phyloP scores from a whole-genome alignment of 2,113 vertebrate genomes.

The Rafetus swinhoei region DNA sequence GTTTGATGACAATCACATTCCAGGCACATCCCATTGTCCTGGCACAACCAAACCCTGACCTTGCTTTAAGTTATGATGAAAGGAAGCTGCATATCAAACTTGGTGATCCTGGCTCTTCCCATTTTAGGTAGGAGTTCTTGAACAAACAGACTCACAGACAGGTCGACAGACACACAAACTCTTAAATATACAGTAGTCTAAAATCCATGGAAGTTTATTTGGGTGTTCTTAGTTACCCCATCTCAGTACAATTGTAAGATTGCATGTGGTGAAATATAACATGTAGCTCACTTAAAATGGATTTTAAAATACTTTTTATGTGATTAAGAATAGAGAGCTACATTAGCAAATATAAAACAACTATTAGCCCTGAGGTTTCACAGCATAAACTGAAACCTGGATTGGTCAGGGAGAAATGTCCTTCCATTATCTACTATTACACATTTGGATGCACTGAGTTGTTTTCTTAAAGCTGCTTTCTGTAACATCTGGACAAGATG shows the following conservation, averaged over 20 bases:
- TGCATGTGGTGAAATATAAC: background rate
- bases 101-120: too few relatives aligned
- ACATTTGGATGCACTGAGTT: background rate
- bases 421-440: rapidly evolving
- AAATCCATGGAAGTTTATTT: background rate
- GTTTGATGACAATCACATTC: too few relatives aligned
- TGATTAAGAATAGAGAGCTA: background rate
- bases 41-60: too few relatives aligned
- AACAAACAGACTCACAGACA: too few relatives aligned
- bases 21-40: too few relatives aligned
- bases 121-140: too few relatives aligned
- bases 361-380: background rate
- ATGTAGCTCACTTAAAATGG: background rate
- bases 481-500: background rate
- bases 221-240: background rate
- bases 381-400: background rate
- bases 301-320: background rate
- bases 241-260: background rate
- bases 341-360: background rate
- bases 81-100: too few relatives aligned
- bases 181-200: background rate
- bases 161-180: too few relatives aligned
- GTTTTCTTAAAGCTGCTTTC: background rate
- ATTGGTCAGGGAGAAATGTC: background rate
- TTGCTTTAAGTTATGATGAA: too few relatives aligned